Conservation (phyloP, 2,888 invertebrate genomes). For the Andrena bicolor region DNA sequence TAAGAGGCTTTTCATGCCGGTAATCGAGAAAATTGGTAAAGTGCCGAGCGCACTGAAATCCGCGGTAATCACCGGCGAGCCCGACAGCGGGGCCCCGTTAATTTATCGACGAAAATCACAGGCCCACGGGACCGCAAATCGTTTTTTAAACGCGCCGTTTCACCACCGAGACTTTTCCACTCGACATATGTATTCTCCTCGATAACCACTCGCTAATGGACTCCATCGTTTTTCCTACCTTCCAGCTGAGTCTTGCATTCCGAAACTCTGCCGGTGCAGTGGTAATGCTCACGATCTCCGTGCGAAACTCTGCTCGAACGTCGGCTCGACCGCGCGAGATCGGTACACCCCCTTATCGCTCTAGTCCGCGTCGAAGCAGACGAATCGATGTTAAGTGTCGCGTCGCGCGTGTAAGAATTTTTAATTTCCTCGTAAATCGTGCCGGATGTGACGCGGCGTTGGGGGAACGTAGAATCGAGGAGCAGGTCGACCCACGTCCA, state of each 20-base stretch:
- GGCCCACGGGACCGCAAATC: constrained; percentile 70
- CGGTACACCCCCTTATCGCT: too few species aligned
- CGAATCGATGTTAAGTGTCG: constrained; percentile 30
- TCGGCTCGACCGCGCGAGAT: neutral
- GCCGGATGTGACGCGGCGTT: constrained; percentile 70
- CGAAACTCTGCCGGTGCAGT: neutral
- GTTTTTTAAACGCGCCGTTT: constrained; percentile 71
- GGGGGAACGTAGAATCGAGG: constrained; percentile 52
- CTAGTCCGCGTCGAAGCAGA: too few species aligned
- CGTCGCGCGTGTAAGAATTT: constrained; percentile 32
- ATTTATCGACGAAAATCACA: constrained; percentile 80
- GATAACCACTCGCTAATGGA: constrained; percentile 21
- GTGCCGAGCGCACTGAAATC: constrained; percentile 68
- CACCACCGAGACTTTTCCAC: constrained; percentile 65
- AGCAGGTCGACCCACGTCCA: constrained; percentile 66
- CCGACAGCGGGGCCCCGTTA: constrained; percentile 68
- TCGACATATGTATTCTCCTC: constrained; percentile 35
- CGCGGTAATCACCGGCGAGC: constrained; percentile 63
- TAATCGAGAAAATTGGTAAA: constrained; percentile 78
- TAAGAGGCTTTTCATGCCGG: constrained; percentile 75
- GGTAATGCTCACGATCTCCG: too few species aligned
- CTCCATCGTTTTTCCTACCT: neutral
- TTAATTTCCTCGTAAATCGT: constrained; percentile 62
- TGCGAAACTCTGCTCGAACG: neutral
- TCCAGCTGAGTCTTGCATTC: neutral